A percentile compares a stretch with the other conserved stretches of the same genome.
Conservation (phyloP, 2,113 vertebrate genomes). For the Elachura formosa region DNA sequence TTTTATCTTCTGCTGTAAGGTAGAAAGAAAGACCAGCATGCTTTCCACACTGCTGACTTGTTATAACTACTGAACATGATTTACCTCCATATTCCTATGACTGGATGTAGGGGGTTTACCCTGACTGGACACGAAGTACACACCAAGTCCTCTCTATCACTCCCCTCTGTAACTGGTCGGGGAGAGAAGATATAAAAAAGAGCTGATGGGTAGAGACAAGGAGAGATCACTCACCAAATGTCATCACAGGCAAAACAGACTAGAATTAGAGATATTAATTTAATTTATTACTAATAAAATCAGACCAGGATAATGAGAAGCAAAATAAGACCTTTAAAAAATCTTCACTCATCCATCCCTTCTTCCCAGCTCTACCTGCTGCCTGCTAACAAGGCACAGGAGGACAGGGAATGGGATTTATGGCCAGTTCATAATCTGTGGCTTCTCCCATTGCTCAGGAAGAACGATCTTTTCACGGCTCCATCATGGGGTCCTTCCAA, state of each 20-base stretch:
- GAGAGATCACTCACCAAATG: neutral
- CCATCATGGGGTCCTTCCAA: neutral
- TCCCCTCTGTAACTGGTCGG: neutral
- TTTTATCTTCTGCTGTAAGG: neutral
- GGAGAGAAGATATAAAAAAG: no score
- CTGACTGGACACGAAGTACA: neutral
- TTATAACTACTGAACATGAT: neutral
- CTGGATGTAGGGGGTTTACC: neutral
- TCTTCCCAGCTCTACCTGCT: neutral
- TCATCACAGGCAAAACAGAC: neutral
- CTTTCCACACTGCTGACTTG: neutral
- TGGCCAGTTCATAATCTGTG: neutral
- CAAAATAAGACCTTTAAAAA: neutral
- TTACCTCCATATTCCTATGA: neutral
- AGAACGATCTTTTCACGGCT: neutral
- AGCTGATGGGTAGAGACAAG: neutral
- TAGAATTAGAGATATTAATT: neutral
- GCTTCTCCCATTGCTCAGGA: rapidly evolving
- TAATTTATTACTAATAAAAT: neutral
- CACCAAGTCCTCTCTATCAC: neutral
- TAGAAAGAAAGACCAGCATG: neutral
- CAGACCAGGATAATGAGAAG: neutral
- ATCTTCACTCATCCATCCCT: neutral
- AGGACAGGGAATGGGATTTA: neutral
- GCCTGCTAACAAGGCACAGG: rapidly evolving